Evolutionary conservation across 2,797 vertebrate species (phyloP).

Genomic region (Eidolon dupreanum): DNA sequence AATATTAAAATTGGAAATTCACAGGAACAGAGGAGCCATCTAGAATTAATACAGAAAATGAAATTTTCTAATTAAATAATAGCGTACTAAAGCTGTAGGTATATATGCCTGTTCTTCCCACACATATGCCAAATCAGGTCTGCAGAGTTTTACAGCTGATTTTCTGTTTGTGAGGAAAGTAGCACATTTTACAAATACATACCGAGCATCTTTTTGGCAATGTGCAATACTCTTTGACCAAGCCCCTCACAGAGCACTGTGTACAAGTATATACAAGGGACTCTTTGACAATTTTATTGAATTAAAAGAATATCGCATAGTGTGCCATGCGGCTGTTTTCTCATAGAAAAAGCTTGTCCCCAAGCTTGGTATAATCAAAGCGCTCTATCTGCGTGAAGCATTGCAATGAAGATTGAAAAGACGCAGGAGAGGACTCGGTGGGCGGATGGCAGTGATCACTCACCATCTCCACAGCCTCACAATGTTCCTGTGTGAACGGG

Average conservation of each 20-base stretch:
- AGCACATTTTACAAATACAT: background rate
- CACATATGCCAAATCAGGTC: background rate
- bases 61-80: conserved; percentile 40
- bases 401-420: background rate
- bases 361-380: background rate
- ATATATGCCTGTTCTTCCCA: background rate
- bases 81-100: background rate
- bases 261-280: background rate
- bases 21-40: background rate
- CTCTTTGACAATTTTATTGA: background rate
- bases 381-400: background rate
- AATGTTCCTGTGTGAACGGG: background rate
- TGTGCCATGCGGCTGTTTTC: background rate
- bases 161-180: background rate
- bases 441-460: background rate
- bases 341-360: background rate
- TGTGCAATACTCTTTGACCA: background rate
- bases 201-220: background rate
- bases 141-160: background rate
- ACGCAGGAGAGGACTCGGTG: background rate
- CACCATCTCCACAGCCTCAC: background rate
- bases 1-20: background rate
- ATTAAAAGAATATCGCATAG: background rate
- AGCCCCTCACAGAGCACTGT: background rate
- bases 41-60: conserved; percentile 24